Percentiles rank a stretch among this genome's conserved stretches.
These are phyloP conservation scores for Bothrops jararaca DNA, from an alignment of 2,113 vertebrate genomes.

Conservation along the genomic window DNA sequence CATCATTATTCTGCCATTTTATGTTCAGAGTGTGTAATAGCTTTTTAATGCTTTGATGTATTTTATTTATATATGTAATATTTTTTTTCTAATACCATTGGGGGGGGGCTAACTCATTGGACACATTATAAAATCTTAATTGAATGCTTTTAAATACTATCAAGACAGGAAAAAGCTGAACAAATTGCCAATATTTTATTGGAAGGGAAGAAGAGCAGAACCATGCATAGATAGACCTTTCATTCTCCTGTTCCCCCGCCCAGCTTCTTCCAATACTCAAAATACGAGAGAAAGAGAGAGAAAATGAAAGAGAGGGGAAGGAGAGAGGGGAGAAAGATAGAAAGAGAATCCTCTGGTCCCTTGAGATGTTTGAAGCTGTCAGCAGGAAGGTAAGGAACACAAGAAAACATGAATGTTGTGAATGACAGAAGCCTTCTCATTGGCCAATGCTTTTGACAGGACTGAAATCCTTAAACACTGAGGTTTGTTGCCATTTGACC, in stretches of 20 bases:
- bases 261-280: slow-evolving; percentile 57
- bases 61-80: slow-evolving; percentile 82
- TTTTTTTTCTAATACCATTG: slow-evolving; percentile 77
- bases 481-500: slow-evolving; percentile 61
- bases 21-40: slow-evolving; percentile 80
- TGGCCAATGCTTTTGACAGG: slow-evolving; percentile 70
- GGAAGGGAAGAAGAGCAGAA: slow-evolving; percentile 60
- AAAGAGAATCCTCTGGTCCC: slow-evolving; percentile 63
- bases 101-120: slow-evolving; percentile 70
- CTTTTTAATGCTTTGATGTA: slow-evolving; percentile 82
- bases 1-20: slow-evolving; percentile 83
- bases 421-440: slow-evolving; percentile 72
- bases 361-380: slow-evolving; percentile 68
- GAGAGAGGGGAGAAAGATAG: slow-evolving; percentile 44
- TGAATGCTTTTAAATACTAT: slow-evolving; percentile 74
- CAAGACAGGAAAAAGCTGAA: slow-evolving; percentile 58
- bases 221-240: slow-evolving; percentile 42
- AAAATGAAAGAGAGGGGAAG: too few relatives aligned
- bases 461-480: slow-evolving; percentile 68
- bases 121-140: slow-evolving; percentile 74
- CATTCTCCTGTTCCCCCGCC: slow-evolving; percentile 47
- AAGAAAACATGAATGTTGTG: slow-evolving; percentile 69
- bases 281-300: slow-evolving; percentile 60
- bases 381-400: slow-evolving; percentile 68
- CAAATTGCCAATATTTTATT: slow-evolving; percentile 67